Conservation (phyloP, 2,113 vertebrate genomes). For the Entomyzon cyanotis region DNA sequence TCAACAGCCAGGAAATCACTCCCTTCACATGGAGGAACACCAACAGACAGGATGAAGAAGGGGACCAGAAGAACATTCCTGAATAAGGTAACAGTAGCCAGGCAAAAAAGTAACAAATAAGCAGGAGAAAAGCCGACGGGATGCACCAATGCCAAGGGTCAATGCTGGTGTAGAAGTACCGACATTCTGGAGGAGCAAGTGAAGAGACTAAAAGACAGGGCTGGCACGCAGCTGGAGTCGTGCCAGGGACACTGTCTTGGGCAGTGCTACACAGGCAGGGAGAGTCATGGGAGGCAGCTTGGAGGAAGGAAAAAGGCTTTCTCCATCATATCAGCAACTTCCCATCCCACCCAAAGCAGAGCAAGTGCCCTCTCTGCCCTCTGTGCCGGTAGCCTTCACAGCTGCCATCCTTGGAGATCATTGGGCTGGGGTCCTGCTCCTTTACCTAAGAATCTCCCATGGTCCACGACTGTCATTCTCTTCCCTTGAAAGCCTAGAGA, state of each 20-base stretch:
- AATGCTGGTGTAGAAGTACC: fast-evolving
- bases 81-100: background rate
- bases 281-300: background rate
- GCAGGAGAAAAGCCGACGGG: background rate
- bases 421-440: fast-evolving
- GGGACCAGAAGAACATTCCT: background rate
- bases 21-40: background rate
- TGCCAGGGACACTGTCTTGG: background rate
- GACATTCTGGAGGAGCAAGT: background rate
- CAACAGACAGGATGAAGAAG: background rate
- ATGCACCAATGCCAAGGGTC: background rate
- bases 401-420: background rate
- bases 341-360: background rate
- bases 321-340: background rate
- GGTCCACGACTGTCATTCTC: background rate
- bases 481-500: background rate
- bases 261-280: background rate
- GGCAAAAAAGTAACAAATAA: background rate
- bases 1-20: background rate
- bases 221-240: background rate
- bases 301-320: background rate
- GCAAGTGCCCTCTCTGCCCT: background rate
- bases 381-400: background rate
- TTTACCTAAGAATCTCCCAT: background rate
- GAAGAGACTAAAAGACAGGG: background rate